A percentile compares a stretch with the other conserved stretches of the same genome.
These are phyloP conservation scores for Leptopilina drosophilae DNA, from an alignment of 2,888 invertebrate genomes.

Conservation along the genomic window DNA sequence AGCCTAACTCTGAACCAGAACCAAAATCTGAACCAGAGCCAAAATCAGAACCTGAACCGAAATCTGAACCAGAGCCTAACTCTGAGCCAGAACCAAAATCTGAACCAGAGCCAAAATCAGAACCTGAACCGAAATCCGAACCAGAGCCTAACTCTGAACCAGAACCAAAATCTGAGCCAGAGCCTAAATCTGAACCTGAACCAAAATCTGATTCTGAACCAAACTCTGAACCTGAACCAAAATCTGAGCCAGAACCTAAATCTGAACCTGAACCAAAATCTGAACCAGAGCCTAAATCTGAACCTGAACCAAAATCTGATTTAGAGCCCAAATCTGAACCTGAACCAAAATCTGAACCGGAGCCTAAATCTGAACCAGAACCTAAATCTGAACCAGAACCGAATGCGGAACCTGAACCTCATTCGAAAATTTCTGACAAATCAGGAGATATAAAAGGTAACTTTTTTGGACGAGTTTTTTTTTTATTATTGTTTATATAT, in stretches of 20 bases:
- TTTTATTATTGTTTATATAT: neutral
- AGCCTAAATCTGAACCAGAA: constrained; percentile 73
- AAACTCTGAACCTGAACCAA: constrained; percentile 68
- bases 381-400: constrained; percentile 75
- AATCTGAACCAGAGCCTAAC: constrained; percentile 75
- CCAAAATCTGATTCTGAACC: constrained; percentile 62
- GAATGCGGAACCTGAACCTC: constrained; percentile 76
- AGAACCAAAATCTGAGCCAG: constrained; percentile 71
- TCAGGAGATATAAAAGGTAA: constrained; percentile 72
- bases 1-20: constrained; percentile 72
- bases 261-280: constrained; percentile 76
- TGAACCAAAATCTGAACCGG: constrained; percentile 74
- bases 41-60: constrained; percentile 78
- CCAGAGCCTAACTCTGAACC: constrained; percentile 66
- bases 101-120: constrained; percentile 71
- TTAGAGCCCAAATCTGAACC: constrained; percentile 77
- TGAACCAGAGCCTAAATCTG: constrained; percentile 71
- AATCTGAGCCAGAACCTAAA: constrained; percentile 76
- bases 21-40: constrained; percentile 73
- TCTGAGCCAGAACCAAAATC: constrained; percentile 74
- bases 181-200: constrained; percentile 75
- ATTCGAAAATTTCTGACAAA: constrained; percentile 70
- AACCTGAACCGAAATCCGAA: constrained; percentile 75
- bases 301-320: constrained; percentile 73
- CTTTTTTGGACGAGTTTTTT: constrained; percentile 32